Percentiles rank a stretch among this genome's conserved stretches.
These are phyloP conservation scores for Laothoe populi DNA, from an alignment of 2,888 invertebrate species.

Conservation along the genomic window DNA sequence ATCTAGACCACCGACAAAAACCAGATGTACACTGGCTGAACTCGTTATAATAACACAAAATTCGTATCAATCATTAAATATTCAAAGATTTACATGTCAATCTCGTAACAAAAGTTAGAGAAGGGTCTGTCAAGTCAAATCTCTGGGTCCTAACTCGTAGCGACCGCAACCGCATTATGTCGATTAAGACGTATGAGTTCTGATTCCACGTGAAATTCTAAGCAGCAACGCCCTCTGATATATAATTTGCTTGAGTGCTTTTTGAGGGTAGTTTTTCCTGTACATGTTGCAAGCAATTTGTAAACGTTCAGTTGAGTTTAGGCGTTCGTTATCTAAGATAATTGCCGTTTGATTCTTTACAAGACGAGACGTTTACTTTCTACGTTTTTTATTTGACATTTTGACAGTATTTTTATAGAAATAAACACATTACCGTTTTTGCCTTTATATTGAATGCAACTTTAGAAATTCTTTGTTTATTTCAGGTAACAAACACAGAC, in stretches of 20 bases:
- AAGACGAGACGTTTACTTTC: constrained; percentile 42
- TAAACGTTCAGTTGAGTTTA: constrained; percentile 77
- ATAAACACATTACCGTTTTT: neutral
- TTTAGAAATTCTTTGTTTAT: neutral
- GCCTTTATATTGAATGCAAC: neutral
- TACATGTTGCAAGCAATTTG: constrained; percentile 77
- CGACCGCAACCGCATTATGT: constrained; percentile 76
- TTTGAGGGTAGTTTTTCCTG: constrained; percentile 75
- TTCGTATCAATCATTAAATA: constrained; percentile 42
- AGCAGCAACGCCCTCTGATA: constrained; percentile 72
- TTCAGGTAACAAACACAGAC: constrained; percentile 85
- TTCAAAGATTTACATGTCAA: constrained; percentile 63
- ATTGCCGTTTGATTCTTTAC: constrained; percentile 60
- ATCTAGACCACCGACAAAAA: no score
- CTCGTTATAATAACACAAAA: no score
- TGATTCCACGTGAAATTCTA: constrained; percentile 68
- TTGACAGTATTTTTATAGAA: constrained; percentile 4
- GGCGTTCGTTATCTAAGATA: constrained; percentile 57
- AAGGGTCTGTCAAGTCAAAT: constrained; percentile 73
- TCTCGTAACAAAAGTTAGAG: constrained; percentile 50
- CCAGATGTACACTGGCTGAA: no score
- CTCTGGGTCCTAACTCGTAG: constrained; percentile 66
- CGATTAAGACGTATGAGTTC: constrained; percentile 81
- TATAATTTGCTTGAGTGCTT: constrained; percentile 84
- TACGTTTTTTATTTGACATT: constrained; percentile 8